A percentile compares a stretch with the other conserved stretches of the same genome.
phyloP scores from a whole-genome alignment of 1,140 invertebrate species.

The Lasioglossum baleicum region DNA sequence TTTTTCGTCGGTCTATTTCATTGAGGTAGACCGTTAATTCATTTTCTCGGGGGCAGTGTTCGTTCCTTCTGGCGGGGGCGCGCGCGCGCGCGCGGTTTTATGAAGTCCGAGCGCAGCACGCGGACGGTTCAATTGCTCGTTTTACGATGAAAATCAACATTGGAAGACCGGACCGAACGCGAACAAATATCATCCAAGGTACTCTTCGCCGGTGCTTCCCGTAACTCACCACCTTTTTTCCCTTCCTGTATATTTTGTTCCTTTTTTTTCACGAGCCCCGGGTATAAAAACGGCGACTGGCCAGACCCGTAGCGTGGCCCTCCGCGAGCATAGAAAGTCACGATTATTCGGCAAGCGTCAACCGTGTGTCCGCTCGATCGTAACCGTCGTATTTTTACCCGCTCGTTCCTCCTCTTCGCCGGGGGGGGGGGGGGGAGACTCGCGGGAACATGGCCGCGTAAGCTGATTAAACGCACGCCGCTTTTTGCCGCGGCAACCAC shows the following conservation, averaged over 20 bases:
- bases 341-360: conserved; percentile 32
- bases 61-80: background rate
- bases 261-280: conserved; percentile 15
- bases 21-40: background rate
- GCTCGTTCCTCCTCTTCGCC: background rate
- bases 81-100: conserved; percentile 20
- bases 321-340: background rate
- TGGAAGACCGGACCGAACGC: conserved; percentile 34
- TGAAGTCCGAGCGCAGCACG: conserved; percentile 23
- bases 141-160: conserved; percentile 68
- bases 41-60: background rate
- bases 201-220: conserved; percentile 15
- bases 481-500: background rate
- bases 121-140: conserved; percentile 51
- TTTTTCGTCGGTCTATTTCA: background rate
- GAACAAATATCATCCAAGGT: conserved; percentile 52
- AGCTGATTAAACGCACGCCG: conserved; percentile 22
- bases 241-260: background rate
- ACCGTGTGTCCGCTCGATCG: background rate
- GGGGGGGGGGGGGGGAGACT: background rate
- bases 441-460: background rate
- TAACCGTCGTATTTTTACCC: no score
- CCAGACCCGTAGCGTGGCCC: no score
- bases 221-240: background rate
- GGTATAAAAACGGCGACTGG: conserved; percentile 35